A percentile compares a stretch with the other conserved stretches of the same genome.
Evolutionary conservation across 2,797 vertebrate species (phyloP).

Genomic region (Scolopax bukidnonensis): DNA sequence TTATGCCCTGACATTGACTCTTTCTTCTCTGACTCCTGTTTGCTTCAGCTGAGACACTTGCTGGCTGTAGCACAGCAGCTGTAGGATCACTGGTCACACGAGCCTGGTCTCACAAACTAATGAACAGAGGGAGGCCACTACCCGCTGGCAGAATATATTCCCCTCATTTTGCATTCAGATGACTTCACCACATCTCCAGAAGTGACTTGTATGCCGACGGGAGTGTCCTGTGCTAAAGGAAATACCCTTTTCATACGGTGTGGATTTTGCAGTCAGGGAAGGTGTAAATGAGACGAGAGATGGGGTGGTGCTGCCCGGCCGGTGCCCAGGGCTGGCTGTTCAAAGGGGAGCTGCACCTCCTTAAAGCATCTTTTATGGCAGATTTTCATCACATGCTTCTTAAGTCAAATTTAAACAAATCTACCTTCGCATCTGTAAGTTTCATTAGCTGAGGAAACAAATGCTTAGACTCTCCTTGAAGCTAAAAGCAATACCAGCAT

Average conservation of each 20-base stretch:
- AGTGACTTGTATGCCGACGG: background rate
- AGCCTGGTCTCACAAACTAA: background rate
- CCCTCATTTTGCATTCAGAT: background rate
- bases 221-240: background rate
- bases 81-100: accelerated
- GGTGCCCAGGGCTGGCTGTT: background rate
- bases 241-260: background rate
- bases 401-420: background rate
- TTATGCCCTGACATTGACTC: background rate
- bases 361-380: background rate
- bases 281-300: background rate
- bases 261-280: background rate
- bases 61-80: background rate
- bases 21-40: background rate
- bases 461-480: background rate
- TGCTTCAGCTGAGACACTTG: background rate
- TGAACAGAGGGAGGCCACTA: background rate
- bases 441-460: background rate
- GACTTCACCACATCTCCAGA: background rate
- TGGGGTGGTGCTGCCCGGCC: background rate
- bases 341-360: background rate
- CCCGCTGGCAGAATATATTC: background rate
- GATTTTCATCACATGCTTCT: background rate
- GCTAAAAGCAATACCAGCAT: background rate
- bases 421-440: background rate